These are phyloP conservation scores for Echinops telfairi DNA, from an alignment of 2,113 vertebrate genomes.

Conservation along the genomic window DNA sequence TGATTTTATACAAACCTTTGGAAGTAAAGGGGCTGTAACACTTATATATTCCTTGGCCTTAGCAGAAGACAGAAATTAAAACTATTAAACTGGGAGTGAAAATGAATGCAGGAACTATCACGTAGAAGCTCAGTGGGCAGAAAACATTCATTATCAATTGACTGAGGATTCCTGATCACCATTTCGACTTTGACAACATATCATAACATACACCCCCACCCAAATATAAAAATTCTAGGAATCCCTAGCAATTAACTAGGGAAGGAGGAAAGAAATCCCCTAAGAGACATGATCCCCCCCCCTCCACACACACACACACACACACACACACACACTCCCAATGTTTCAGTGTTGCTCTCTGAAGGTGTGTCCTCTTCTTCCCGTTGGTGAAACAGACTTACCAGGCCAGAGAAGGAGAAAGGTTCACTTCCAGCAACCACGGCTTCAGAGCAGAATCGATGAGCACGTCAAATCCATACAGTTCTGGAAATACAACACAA, in stretches of 20 bases:
- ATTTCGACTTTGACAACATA: conserved; percentile 39
- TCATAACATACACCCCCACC: not conserved
- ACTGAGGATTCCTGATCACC: not conserved
- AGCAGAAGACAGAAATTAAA: conserved; percentile 35
- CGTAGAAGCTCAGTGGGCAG: not conserved
- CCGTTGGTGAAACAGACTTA: conserved; percentile 86
- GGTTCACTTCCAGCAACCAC: conserved; percentile 98
- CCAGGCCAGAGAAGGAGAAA: conserved; percentile 98
- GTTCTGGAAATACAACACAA: conserved; percentile 89
- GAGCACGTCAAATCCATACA: conserved; percentile 98
- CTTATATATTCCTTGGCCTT: not conserved
- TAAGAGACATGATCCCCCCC: conserved; percentile 28
- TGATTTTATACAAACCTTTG: not conserved
- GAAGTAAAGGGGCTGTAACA: conserved; percentile 17
- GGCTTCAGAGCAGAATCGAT: conserved; percentile 97
- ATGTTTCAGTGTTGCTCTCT: conserved; percentile 3
- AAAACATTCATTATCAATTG: conserved; percentile 1
- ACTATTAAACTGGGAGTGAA: conserved; percentile 21
- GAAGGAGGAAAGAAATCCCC: not conserved
- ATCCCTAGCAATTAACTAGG: not conserved
- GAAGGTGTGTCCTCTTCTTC: conserved; percentile 42
- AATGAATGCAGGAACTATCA: conserved; percentile 40
- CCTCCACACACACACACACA: no score
- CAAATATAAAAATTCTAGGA: conserved; percentile 49
- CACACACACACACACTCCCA: no score